Percentiles rank a stretch among this genome's conserved stretches.
phyloP scores from a whole-genome alignment of 2,797 vertebrate genomes.

The Cottoperca gobio region DNA sequence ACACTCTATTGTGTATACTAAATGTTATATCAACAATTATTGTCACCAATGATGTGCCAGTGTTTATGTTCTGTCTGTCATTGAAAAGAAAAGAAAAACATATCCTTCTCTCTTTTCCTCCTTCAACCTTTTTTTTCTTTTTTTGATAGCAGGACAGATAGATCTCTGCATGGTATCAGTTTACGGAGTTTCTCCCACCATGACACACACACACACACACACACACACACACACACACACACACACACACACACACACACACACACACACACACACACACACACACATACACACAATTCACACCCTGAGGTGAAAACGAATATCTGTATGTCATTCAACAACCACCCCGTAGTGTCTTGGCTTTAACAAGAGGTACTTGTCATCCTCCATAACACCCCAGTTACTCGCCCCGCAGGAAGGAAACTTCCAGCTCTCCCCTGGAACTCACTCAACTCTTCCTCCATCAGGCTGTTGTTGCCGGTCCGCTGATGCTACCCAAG shows the following conservation, averaged over 20 bases:
- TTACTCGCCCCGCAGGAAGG: constrained; percentile 29
- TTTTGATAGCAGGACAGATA: constrained; percentile 36
- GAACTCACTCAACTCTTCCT: constrained; percentile 37
- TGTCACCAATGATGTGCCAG: constrained; percentile 40
- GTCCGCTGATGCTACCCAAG: constrained; percentile 29
- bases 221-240: constrained; percentile 53
- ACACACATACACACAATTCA: constrained; percentile 57
- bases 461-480: constrained; percentile 36
- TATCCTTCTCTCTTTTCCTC: constrained; percentile 33
- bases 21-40: constrained; percentile 29
- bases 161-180: constrained; percentile 49
- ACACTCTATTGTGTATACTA: constrained; percentile 36
- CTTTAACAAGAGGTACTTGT: constrained; percentile 45
- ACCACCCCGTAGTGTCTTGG: constrained; percentile 55
- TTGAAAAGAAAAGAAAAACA: constrained; percentile 48
- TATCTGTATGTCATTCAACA: constrained; percentile 68
- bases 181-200: constrained; percentile 74
- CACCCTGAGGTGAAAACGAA: constrained; percentile 69
- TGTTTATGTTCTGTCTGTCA: constrained; percentile 66
- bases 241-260: constrained; percentile 68
- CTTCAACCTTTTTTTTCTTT: constrained; percentile 33
- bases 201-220: too few species aligned
- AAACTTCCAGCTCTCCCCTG: constrained; percentile 38
- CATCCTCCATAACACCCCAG: constrained; percentile 32
- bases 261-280: too few species aligned